Percentiles rank a stretch among this genome's conserved stretches.
Conservation (phyloP, 1,140 invertebrate genomes). For the Kradibia gibbosae region DNA sequence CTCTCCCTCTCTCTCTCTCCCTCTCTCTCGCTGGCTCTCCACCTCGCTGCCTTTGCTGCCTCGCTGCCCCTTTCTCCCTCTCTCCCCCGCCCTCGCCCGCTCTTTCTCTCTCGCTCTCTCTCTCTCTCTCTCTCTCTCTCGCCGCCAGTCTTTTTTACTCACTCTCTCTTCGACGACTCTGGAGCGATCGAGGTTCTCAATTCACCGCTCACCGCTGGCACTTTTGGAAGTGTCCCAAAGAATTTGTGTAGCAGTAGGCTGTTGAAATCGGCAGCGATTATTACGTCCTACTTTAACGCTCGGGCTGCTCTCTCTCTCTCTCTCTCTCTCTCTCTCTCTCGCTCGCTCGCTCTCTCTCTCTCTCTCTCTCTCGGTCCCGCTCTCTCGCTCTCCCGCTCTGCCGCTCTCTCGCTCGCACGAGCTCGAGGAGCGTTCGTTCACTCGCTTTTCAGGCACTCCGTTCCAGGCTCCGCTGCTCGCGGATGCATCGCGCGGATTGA, state of each 20-base stretch:
- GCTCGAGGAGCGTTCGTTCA: too few species aligned
- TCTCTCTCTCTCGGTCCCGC: not conserved
- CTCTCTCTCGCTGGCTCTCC: not conserved
- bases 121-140: not conserved
- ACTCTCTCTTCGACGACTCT: not conserved
- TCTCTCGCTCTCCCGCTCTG: not conserved
- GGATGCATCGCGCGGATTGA: not conserved
- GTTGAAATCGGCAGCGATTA: too few species aligned
- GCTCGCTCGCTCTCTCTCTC: not conserved
- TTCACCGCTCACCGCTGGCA: slow-evolving; percentile 25
- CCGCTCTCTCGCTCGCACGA: not conserved
- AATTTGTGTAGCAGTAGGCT: not conserved
- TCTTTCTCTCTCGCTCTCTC: not conserved
- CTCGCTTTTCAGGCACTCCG: too few species aligned
- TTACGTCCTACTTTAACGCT: not conserved
- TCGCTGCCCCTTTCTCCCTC: too few species aligned
- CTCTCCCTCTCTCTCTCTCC: not conserved
- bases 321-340: not conserved
- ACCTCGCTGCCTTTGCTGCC: too few species aligned
- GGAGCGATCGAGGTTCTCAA: slow-evolving; percentile 18
- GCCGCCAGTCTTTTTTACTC: too few species aligned
- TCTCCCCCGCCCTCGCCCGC: not conserved
- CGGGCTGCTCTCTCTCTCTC: not conserved
- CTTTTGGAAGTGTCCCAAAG: not conserved
- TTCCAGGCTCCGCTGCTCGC: too few species aligned